Conservation (phyloP, 2,888 invertebrate genomes). For the Meta bourneti region DNA sequence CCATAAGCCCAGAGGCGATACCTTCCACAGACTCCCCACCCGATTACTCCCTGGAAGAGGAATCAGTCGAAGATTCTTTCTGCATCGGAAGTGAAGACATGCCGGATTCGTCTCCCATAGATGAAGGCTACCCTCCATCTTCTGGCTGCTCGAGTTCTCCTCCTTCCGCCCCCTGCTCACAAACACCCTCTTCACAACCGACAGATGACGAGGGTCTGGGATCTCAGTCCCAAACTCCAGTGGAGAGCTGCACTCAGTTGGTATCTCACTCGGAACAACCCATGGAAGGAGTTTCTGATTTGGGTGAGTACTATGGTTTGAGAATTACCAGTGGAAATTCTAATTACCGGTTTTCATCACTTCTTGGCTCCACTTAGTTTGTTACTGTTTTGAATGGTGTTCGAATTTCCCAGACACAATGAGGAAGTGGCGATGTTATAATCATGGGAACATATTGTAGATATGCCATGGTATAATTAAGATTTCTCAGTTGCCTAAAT, state of each 20-base stretch:
- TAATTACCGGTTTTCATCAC: too few species aligned
- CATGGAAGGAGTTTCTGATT: background rate
- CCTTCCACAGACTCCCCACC: background rate
- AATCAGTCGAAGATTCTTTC: background rate
- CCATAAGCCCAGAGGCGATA: slow-evolving; percentile 1
- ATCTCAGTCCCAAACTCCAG: slow-evolving; percentile 17
- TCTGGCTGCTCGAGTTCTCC: background rate
- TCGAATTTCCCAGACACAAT: too few species aligned
- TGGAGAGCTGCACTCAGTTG: background rate
- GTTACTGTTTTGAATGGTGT: too few species aligned
- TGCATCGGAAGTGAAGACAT: background rate
- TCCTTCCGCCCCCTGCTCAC: background rate
- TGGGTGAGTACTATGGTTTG: background rate
- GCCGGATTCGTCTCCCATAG: background rate
- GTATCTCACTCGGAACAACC: background rate
- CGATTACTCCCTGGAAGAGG: background rate
- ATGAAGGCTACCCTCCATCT: slow-evolving; percentile 44
- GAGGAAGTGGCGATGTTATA: too few species aligned
- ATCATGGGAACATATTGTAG: too few species aligned
- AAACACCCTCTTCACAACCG: background rate
- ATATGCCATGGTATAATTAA: too few species aligned
- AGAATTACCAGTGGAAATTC: too few species aligned
- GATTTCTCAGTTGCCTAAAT: too few species aligned
- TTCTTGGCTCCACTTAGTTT: too few species aligned
- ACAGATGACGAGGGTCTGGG: slow-evolving; percentile 42